A percentile compares a stretch with the other conserved stretches of the same genome.
Conservation (phyloP, 2,113 vertebrate genomes). For the Aphyosemion australe region DNA sequence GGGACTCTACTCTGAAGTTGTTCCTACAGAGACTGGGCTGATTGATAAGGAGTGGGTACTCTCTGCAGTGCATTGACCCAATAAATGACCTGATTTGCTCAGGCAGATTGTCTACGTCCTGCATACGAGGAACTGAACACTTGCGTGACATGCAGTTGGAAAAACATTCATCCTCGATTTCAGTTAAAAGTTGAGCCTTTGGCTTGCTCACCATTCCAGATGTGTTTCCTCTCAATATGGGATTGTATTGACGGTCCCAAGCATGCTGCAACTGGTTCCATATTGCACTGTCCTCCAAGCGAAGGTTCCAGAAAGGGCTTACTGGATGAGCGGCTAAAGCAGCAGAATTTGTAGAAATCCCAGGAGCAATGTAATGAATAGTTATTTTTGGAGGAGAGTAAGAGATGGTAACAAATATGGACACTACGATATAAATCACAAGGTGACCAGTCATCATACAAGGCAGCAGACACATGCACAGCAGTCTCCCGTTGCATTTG, state of each 20-base stretch:
- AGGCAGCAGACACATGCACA: constrained; percentile 81
- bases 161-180: constrained; percentile 26
- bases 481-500: constrained; percentile 73
- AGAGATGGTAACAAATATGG: constrained; percentile 79
- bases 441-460: constrained; percentile 82
- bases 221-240: constrained; percentile 66
- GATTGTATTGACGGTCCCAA: constrained; percentile 78
- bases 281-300: constrained; percentile 69
- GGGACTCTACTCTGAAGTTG: constrained; percentile 28
- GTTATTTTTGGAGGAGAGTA: constrained; percentile 72
- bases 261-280: constrained; percentile 80
- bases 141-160: constrained; percentile 48
- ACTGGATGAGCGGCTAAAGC: constrained; percentile 67
- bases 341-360: constrained; percentile 63
- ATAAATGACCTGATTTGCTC: constrained; percentile 77
- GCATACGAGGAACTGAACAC: constrained; percentile 35
- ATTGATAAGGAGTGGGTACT: constrained; percentile 76
- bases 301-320: constrained; percentile 79
- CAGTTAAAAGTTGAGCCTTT: background rate
- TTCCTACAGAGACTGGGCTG: constrained; percentile 67
- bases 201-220: constrained; percentile 19
- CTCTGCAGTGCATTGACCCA: constrained; percentile 78
- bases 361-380: constrained; percentile 74
- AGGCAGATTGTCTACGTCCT: constrained; percentile 67
- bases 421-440: constrained; percentile 76